phyloP scores from a whole-genome alignment of 2,113 vertebrate genomes.

The human (Homo sapiens) region GRCh38 chr19:52350001-52350500 shows the following conservation, averaged over 20 bases:
- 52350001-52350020: too few species aligned
- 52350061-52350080: not conserved
- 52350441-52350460: too few species aligned
- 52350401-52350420: too few species aligned
- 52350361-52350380: too few species aligned
- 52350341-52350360: too few species aligned
- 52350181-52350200: not conserved
- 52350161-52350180: not conserved
- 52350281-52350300: too few species aligned
- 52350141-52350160: not conserved
- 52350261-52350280: too few species aligned
- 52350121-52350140: not conserved
- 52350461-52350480: too few species aligned
- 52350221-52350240: not conserved
- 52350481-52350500: too few species aligned
- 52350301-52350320: fast-evolving
- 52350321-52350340: not conserved
- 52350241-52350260: not conserved
- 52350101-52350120: not conserved
- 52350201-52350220: not conserved
- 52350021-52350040: not conserved
- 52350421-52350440: too few species aligned
- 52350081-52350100: not conserved
- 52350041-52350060: not conserved
- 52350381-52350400: not conserved